phyloP scores from a whole-genome alignment of 2,797 vertebrate species.

The Microctenopoma lineatum region DNA sequence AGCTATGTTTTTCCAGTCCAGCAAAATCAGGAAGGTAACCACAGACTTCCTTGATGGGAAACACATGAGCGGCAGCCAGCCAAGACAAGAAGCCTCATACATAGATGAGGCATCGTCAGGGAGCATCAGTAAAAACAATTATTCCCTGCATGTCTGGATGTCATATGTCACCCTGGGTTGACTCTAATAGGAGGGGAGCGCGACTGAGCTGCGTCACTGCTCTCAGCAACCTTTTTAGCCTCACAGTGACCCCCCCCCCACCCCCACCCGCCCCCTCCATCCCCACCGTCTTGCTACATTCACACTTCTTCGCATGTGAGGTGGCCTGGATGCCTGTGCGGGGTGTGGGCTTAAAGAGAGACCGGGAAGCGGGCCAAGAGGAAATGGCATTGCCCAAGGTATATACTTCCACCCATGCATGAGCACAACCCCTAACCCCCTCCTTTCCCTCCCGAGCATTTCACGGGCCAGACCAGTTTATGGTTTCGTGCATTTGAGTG shows the following conservation, averaged over 20 bases:
- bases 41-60: constrained; percentile 99
- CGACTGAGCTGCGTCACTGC: constrained; percentile 46
- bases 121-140: constrained; percentile 90
- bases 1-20: constrained; percentile 99
- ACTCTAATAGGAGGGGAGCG: constrained; percentile 45
- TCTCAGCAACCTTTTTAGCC: constrained; percentile 50
- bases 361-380: constrained; percentile 70
- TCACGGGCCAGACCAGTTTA: constrained; percentile 57
- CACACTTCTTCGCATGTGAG: constrained; percentile 61
- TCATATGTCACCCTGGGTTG: constrained; percentile 66
- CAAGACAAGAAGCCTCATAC: constrained; percentile 84
- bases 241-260: constrained; percentile 37
- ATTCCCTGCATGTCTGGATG: constrained; percentile 71
- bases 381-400: constrained; percentile 71
- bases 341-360: constrained; percentile 63
- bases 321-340: constrained; percentile 50
- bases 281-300: constrained; percentile 6
- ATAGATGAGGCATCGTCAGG: constrained; percentile 83
- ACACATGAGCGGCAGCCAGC: constrained; percentile 90
- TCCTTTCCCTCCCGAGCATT: constrained; percentile 28
- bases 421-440: constrained; percentile 26
- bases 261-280: background rate
- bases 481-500: constrained; percentile 50
- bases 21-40: constrained; percentile 98
- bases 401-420: constrained; percentile 63